phyloP scores from a whole-genome alignment of 1,140 invertebrate genomes.

The Drosophila eugracilis region DNA sequence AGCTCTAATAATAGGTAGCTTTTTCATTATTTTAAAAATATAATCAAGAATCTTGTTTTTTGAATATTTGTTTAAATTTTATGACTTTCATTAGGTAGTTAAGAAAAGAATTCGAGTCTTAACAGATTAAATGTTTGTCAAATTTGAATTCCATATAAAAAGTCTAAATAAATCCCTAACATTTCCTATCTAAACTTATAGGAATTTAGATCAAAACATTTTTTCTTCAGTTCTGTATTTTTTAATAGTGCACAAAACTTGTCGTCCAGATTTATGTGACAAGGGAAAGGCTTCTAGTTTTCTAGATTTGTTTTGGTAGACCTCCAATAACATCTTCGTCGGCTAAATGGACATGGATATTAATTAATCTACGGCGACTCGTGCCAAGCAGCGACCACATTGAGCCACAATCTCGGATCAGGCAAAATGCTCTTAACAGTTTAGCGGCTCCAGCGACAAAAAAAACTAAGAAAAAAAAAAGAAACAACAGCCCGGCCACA shows the following conservation, averaged over 20 bases:
- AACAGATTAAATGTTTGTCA: no score
- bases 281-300: conserved; percentile 65
- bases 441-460: conserved; percentile 29
- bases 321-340: conserved; percentile 49
- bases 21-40: no score
- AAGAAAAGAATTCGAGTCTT: no score
- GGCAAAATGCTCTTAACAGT: conserved; percentile 45
- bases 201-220: no score
- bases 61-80: no score
- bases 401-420: conserved; percentile 27
- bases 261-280: conserved; percentile 17
- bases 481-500: conserved; percentile 21
- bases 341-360: conserved; percentile 53
- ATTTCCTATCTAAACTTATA: no score
- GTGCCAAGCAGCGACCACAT: conserved; percentile 61
- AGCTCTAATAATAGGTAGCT: no score
- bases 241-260: conserved; percentile 1
- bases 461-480: not conserved
- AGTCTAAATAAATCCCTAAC: no score
- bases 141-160: no score
- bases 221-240: no score
- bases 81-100: no score
- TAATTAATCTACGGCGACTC: conserved; percentile 77
- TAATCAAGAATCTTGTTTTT: no score
- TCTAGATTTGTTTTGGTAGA: conserved; percentile 1